Conservation (phyloP, 35 echinoderm and acorn worm genomes). For the Lytechinus pictus region DNA sequence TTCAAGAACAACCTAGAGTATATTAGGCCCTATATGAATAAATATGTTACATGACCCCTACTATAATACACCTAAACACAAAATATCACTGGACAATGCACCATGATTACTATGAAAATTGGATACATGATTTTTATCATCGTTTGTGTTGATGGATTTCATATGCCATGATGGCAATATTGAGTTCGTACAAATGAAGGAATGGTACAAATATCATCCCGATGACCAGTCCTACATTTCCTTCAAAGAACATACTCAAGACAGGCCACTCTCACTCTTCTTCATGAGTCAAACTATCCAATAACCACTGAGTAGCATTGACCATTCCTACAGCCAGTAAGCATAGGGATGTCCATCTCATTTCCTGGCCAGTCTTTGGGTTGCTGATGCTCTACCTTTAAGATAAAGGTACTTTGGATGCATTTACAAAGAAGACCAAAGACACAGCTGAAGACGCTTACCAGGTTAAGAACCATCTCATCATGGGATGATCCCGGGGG, state of each 20-base stretch:
- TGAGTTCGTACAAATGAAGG: not conserved
- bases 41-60: too few species aligned
- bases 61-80: too few species aligned
- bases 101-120: not conserved
- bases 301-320: conserved; percentile 22
- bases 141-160: not conserved
- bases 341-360: not conserved
- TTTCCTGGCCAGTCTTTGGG: not conserved
- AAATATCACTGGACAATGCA: too few species aligned
- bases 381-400: not conserved
- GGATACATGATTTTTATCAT: not conserved
- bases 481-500: not conserved
- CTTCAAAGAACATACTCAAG: conserved; percentile 6
- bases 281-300: not conserved
- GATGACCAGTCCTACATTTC: not conserved
- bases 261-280: not conserved
- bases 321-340: not conserved
- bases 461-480: not conserved
- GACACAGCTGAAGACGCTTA: not conserved
- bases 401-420: not conserved
- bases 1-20: too few species aligned
- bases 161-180: not conserved
- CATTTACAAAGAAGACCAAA: not conserved
- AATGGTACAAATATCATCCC: not conserved
- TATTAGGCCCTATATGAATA: too few species aligned